Percentiles rank a stretch among this genome's conserved stretches.
Evolutionary conservation across 2,113 vertebrate species (phyloP).

Genomic region (Marmota monax): DNA sequence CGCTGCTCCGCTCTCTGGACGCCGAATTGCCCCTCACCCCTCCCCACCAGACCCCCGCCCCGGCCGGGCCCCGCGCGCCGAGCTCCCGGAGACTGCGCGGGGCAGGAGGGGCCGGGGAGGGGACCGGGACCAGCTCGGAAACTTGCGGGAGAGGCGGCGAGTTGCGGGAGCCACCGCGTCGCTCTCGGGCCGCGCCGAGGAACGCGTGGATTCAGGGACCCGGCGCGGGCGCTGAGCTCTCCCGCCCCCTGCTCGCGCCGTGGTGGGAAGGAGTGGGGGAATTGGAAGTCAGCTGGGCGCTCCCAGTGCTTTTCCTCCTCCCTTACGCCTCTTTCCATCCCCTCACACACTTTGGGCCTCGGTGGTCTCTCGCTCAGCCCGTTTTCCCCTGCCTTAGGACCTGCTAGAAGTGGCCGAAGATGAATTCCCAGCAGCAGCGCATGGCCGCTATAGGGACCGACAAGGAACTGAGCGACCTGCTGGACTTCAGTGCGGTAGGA

Average conservation of each 20-base stretch:
- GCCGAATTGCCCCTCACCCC: constrained; percentile 4
- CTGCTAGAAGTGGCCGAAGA: constrained; percentile 91
- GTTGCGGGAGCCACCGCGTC: constrained; percentile 54
- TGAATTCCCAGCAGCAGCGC: constrained; percentile 99
- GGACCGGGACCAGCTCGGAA: constrained; percentile 7
- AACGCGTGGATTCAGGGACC: constrained; percentile 49
- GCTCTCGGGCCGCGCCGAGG: constrained; percentile 32
- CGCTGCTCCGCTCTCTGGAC: constrained; percentile 52
- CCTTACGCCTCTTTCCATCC: background rate
- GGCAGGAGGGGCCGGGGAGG: background rate
- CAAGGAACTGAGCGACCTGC: constrained; percentile 99
- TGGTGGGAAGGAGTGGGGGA: background rate
- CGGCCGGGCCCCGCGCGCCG: background rate
- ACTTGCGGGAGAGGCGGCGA: constrained; percentile 65
- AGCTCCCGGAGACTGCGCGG: background rate
- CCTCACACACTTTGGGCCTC: background rate
- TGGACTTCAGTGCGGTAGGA: constrained; percentile 99
- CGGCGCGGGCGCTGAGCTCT: background rate
- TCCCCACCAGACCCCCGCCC: constrained; percentile 46
- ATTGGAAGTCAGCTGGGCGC: background rate
- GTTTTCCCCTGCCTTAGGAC: constrained; percentile 87
- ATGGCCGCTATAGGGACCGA: constrained; percentile 99
- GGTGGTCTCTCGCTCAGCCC: constrained; percentile 32
- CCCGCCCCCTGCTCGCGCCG: background rate
- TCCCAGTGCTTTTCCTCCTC: background rate